phyloP scores from a whole-genome alignment of 1,140 invertebrate species.

The Berghia stephanieae region DNA sequence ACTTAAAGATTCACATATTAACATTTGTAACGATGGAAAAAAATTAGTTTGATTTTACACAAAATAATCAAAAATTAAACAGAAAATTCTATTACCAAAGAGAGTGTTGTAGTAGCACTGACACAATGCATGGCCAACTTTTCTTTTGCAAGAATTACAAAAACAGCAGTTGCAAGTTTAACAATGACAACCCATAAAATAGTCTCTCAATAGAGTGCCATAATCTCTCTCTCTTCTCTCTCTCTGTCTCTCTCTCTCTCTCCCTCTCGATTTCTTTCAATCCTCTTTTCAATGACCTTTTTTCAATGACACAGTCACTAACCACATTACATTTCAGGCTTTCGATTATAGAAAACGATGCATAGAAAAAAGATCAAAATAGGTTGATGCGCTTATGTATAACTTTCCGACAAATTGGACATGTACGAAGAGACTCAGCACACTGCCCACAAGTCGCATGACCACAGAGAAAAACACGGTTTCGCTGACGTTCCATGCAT shows the following conservation, averaged over 20 bases:
- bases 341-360: neutral
- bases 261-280: neutral
- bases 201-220: too few species aligned
- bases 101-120: too few species aligned
- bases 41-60: too few species aligned
- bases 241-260: neutral
- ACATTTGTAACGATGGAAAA: too few species aligned
- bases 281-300: neutral
- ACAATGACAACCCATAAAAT: too few species aligned
- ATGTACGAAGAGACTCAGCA: conserved; percentile 81
- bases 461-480: conserved; percentile 88
- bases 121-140: too few species aligned
- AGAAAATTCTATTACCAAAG: too few species aligned
- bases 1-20: too few species aligned
- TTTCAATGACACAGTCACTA: neutral
- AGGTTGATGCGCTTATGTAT: conserved; percentile 90
- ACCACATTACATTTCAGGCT: neutral
- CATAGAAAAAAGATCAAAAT: neutral
- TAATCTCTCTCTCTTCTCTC: neutral
- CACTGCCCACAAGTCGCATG: conserved; percentile 87
- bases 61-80: too few species aligned
- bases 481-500: conserved; percentile 75
- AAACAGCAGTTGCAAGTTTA: too few species aligned
- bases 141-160: too few species aligned
- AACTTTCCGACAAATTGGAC: conserved; percentile 91